Percentiles rank a stretch among this genome's conserved stretches.
These are phyloP conservation scores for Nasonia giraulti DNA, from an alignment of 1,140 invertebrate species.

Conservation along the genomic window DNA sequence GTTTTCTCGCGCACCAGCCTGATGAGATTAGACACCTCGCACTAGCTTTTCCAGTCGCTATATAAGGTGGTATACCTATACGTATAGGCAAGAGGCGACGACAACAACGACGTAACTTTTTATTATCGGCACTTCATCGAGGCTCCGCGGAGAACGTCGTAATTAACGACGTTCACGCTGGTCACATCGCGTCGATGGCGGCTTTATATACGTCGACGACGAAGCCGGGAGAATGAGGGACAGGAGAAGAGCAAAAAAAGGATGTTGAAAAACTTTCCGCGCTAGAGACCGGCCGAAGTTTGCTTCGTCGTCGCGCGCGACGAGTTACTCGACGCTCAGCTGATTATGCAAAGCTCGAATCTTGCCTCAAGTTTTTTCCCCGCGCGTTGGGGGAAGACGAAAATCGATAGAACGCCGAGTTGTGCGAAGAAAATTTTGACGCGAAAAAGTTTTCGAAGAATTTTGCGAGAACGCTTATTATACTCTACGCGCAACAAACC, in stretches of 20 bases:
- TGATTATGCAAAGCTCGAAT: slow-evolving; percentile 1
- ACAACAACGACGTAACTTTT: slow-evolving; percentile 53
- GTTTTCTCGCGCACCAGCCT: no score
- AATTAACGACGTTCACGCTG: slow-evolving; percentile 58
- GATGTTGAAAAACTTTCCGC: background rate
- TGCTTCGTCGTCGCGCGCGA: background rate
- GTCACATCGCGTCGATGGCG: slow-evolving; percentile 34
- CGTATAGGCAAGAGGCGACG: background rate
- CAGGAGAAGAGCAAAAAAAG: slow-evolving; percentile 33
- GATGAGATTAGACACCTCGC: no score
- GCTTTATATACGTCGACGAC: slow-evolving; percentile 36
- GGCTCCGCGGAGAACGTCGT: slow-evolving; percentile 42
- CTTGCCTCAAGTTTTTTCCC: background rate
- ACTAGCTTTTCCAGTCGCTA: no score
- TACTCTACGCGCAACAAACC: no score
- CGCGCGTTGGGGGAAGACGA: no score
- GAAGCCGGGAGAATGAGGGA: background rate
- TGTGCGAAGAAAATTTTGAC: background rate
- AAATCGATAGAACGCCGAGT: background rate
- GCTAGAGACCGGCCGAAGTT: background rate
- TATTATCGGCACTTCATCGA: slow-evolving; percentile 59
- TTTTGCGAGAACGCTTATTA: no score
- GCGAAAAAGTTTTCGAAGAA: no score
- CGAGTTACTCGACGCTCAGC: background rate
- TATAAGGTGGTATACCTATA: no score